Evolutionary conservation across 2,797 vertebrate species (phyloP), one percentile per base, ranked within the genome.

Genomic region (Notolepis coatsorum): DNA sequence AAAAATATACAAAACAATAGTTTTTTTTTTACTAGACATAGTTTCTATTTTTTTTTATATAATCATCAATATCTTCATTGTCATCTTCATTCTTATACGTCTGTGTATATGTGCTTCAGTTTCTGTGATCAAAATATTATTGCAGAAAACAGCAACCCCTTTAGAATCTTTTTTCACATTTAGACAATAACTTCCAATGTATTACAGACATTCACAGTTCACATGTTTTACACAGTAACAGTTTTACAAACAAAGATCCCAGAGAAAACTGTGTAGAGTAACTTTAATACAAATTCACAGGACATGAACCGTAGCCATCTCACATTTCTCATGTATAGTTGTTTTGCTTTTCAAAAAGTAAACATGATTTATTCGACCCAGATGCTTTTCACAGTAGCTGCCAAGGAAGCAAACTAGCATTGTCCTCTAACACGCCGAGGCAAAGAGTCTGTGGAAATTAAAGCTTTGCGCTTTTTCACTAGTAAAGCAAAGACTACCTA

Each of bases 1-100:
- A 95, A 95, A 95, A 95, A 94, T 97, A 96, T 97, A 95, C 96
- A 98, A 99, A 98, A 98, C 96, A 96, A 96, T 96, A 96, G 92
- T 92, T 89, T 92, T 95, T 94, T 92, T 96, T 91, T 91, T 90
- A 97, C 97, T 95, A 98, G 95, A 96, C 96, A 96, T 96, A 97
- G 92, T 94, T 95, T 96, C 95, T 97, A 97, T 92, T 88, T 91
- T 92, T 88, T 91, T 85, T 84, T 82, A 89, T 89, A 91, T 92
- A 89, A 85, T 89, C 78, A 35, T 91, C 80, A 81, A 65, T 66
- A 84, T 92, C 89, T 89, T 90, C 80, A 90, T 91, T 85, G 79
- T 90, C 82, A 86, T 91, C 76, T 59, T 89, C 80, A 91, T 88
- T 77, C 80, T 76, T 92, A 92, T 90, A 89, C 81, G 91, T 89